Base-by-base conservation (phyloP, 2,113 vertebrate species). In the Fulmarus glacialis region DNA sequence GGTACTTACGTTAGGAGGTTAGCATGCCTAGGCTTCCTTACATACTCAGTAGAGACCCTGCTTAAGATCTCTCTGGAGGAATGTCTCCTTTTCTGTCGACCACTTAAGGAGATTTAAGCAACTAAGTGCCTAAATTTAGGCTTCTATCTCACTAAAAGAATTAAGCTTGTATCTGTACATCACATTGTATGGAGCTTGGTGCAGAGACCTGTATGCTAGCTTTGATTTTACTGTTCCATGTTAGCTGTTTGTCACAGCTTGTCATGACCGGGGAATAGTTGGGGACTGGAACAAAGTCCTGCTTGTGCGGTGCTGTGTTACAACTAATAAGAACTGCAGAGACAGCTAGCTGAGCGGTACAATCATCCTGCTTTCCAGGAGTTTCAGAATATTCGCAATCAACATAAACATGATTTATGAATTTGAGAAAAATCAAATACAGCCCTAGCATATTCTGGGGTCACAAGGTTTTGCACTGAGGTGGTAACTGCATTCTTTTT, bases 231-330 rank as follows among this genome's bases (percentile, higher is more conserved):
- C 11, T 59, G 18, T 58, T 66, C 5, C 7, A 5, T 12, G 10
- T 43, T 70, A 75, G 36, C 1, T 2, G 4, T 42, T 59, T 3
- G 1, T 47, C 38, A 81, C 17, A 5, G 0, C 24, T 75, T 38
- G 29, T 64, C 12, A 14, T 36, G 48, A 29, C 2, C 60, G 23
- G 5, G 19, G 21, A 9, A 14, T 79, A n/a, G 7, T 0, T 38
- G 15, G 13, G 22, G 17, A 36, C 34, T 43, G 18, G 34, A 71
- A n/a, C 7, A 71, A 79, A 73, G 60, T 70, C 19, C 29, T 91
- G 12, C 11, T 63, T 53, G 21, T 34, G 16, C 74, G 74, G 9
- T 43, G 30, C 4, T 50, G 32, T 48, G 24, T 50, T 64, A 45
- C 12, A 67, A 9, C 3, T 26, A 55, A 24, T 5, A 74, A 58